These are phyloP conservation scores for Pitta sordida DNA, from an alignment of 2,113 vertebrate genomes.

Conservation along the genomic window DNA sequence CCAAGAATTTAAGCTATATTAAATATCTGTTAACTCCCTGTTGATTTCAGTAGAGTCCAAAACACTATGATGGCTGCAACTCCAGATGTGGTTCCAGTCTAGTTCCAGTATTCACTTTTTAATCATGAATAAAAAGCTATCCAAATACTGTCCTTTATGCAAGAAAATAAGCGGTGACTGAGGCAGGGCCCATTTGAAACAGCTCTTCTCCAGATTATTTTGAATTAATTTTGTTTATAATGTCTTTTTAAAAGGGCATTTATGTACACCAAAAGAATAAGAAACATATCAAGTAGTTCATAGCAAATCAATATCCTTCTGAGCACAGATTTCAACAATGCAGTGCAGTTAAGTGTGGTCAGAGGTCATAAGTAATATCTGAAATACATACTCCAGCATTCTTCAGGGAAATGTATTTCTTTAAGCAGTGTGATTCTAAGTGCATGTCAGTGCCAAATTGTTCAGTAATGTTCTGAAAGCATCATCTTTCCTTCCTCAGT, in stretches of 20 bases:
- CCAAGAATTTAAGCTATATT: neutral
- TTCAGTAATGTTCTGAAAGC: neutral
- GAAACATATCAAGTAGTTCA: neutral
- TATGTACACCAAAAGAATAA: neutral
- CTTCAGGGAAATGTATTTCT: neutral
- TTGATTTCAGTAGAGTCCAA: neutral
- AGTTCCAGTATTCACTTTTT: neutral
- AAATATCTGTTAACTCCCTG: neutral
- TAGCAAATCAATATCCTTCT: neutral
- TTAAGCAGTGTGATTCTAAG: neutral
- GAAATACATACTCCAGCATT: neutral
- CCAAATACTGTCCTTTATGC: neutral
- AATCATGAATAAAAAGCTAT: neutral
- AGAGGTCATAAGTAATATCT: neutral
- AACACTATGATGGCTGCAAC: neutral
- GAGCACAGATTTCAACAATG: neutral
- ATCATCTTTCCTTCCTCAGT: neutral
- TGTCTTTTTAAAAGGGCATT: neutral
- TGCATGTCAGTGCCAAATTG: neutral
- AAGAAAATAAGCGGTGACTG: neutral
- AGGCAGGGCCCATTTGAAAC: neutral
- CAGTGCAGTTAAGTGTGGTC: neutral
- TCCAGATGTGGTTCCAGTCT: neutral
- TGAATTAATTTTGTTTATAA: neutral
- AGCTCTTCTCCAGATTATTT: neutral